phyloP scores from a whole-genome alignment of 2,113 vertebrate genomes.

The Sinosuthora webbiana region DNA sequence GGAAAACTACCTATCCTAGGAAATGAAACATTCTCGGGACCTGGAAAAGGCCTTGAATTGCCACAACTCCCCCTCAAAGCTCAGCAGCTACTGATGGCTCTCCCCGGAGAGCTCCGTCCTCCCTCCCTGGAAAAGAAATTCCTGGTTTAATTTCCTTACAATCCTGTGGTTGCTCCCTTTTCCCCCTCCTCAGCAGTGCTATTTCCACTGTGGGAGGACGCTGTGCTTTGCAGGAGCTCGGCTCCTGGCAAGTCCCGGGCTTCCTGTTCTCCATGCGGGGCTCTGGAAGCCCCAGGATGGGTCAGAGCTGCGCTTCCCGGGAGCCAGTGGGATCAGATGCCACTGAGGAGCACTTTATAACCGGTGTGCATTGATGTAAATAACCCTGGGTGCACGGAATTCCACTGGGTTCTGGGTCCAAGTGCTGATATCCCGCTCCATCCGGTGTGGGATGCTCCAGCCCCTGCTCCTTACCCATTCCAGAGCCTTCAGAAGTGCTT shows the following conservation, averaged over 20 bases:
- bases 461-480: neutral
- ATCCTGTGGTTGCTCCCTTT: neutral
- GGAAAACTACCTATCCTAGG: neutral
- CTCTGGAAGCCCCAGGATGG: rapidly evolving
- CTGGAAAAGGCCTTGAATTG: neutral
- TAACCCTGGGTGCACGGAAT: neutral
- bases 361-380: neutral
- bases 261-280: neutral
- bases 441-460: neutral
- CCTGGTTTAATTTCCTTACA: neutral
- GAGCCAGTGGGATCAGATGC: neutral
- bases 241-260: neutral
- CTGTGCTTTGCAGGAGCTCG: neutral
- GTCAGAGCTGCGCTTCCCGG: neutral
- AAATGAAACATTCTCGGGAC: neutral
- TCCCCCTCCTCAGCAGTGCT: neutral
- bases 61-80: neutral
- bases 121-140: neutral
- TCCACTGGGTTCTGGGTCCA: neutral
- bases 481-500: neutral
- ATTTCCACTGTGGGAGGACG: neutral
- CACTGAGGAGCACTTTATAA: neutral
- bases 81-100: neutral
- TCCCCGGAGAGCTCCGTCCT: neutral
- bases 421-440: neutral